phyloP scores from a whole-genome alignment of 2,797 vertebrate genomes.

The Leucoraja ocellata region DNA sequence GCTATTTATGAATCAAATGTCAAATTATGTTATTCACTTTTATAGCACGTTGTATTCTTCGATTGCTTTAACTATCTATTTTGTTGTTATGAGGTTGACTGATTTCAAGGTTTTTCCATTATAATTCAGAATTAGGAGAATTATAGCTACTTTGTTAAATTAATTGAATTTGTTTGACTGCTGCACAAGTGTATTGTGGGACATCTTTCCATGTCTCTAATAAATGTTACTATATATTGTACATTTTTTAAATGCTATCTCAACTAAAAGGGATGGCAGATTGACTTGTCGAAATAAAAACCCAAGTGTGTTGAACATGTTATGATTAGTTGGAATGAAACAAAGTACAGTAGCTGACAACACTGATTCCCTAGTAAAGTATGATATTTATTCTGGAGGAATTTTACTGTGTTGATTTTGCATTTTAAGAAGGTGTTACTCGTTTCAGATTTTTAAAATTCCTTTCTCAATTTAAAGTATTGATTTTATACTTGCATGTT shows the following conservation, averaged over 20 bases:
- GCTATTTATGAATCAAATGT: neutral
- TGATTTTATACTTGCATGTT: neutral
- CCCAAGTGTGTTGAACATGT: neutral
- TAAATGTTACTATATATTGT: neutral
- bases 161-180: neutral
- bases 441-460: neutral
- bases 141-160: neutral
- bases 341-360: neutral
- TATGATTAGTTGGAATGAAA: neutral
- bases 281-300: neutral
- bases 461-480: neutral
- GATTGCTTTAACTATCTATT: neutral
- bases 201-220: neutral
- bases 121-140: neutral
- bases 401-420: neutral
- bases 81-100: neutral
- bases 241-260: neutral
- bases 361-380: neutral
- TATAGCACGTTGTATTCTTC: neutral
- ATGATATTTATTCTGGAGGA: neutral
- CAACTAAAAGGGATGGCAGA: neutral
- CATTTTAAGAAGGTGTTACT: neutral
- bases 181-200: neutral
- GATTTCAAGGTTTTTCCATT: neutral
- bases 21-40: neutral